Evolutionary conservation across 2,888 invertebrate genomes (phyloP).

Genomic region (Agrotis puta): DNA sequence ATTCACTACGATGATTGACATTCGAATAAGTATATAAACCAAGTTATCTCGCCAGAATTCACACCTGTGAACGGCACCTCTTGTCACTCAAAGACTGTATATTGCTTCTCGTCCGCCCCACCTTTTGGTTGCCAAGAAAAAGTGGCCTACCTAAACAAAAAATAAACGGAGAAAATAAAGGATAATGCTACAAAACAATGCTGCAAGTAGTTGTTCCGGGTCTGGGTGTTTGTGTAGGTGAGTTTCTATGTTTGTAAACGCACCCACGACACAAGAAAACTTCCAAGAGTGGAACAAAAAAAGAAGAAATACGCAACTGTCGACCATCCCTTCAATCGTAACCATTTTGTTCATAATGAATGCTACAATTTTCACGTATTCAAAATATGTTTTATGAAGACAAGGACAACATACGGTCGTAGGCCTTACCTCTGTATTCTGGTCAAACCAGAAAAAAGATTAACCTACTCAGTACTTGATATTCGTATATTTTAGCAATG

Average conservation of each 20-base stretch:
- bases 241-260: too few relatives aligned
- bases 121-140: not conserved
- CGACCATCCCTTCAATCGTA: too few relatives aligned
- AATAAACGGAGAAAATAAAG: not conserved
- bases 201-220: too few relatives aligned
- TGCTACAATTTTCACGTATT: not conserved
- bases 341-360: not conserved
- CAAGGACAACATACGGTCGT: not conserved
- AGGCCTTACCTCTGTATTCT: not conserved
- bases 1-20: slow-evolving; percentile 32
- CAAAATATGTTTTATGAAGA: not conserved
- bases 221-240: too few relatives aligned
- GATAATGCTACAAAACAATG: too few relatives aligned
- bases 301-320: not conserved
- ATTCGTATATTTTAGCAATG: slow-evolving; percentile 19
- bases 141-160: not conserved
- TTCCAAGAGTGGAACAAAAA: not conserved
- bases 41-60: slow-evolving; percentile 17
- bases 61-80: slow-evolving; percentile 38
- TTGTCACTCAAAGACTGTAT: slow-evolving; percentile 18
- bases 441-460: slow-evolving; percentile 16
- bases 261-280: too few relatives aligned
- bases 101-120: not conserved
- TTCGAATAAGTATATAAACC: slow-evolving; percentile 33
- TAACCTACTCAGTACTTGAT: slow-evolving; percentile 18